Evolutionary conservation across 2,888 invertebrate genomes (phyloP), one percentile per base, ranked within the genome.

Genomic region (Smittia sp.): DNA sequence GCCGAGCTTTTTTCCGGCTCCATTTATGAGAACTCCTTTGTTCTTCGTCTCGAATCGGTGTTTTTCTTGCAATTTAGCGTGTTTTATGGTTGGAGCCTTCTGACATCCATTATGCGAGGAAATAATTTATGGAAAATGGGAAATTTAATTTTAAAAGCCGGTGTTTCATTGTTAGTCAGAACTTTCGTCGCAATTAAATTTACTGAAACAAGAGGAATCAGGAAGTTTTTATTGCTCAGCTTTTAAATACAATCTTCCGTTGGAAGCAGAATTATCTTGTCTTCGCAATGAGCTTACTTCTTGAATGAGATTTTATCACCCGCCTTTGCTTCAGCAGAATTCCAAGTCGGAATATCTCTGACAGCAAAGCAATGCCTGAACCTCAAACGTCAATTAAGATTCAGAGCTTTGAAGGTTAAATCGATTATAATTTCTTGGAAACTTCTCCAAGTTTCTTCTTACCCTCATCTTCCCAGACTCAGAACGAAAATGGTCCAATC

Each of bases 401-500:
- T n/a, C n/a, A n/a, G n/a, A n/a, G n/a, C n/a, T n/a, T n/a, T n/a
- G n/a, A n/a, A n/a, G n/a, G n/a, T n/a, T n/a, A n/a, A n/a, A n/a
- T n/a, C 13, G 39, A 9, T 39, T 39, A 39, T 9, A 39, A 39
- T 39, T 39, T 39, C 46, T 6, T 46, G 13, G 46, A 15, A 46
- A 46, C 46, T 46, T 46, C 46, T 11, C 3, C 46, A n/a, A n/a
- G n/a, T n/a, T n/a, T n/a, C n/a, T n/a, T 32, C 32, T 32, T 9
- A 46, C 15, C 46, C 15, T 58, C 3, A 58, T 58, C 22, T 22
- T 6, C 3, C 18, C 18, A 58, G 9, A 18, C 20, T 9, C 22
- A 22, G 22, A 18, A 58, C 3, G 18, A 7, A 70, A 70, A 70
- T 70, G 52, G 54, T 70, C 69, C 54, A 70, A 70, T 70, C 69